Evolutionary conservation across 2,113 vertebrate species (phyloP), one percentile per base, ranked within the genome.

Genomic region (Danionella cerebrum): DNA sequence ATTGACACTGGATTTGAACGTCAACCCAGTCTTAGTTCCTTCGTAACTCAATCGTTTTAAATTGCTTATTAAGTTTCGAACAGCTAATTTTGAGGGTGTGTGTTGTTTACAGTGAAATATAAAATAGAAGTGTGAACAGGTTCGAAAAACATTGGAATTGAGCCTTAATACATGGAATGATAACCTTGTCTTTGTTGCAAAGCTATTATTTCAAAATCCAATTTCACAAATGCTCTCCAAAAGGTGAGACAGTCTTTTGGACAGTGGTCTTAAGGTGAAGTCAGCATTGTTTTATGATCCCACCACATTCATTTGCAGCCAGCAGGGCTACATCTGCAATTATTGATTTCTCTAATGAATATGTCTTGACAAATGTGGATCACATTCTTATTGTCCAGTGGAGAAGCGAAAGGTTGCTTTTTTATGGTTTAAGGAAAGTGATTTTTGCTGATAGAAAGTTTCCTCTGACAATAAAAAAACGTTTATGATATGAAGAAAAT

Each of bases 341-440:
- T 85, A 86, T 87, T 83, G 86, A 87, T 88, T 66, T 76, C 33
- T 41, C 70, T 86, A 82, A 85, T 85, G 81, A 87, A 84, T 68
- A 73, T 80, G 78, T 79, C 74, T 75, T 83, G 80, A 85, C 83
- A 84, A 86, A 87, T 76, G 74, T 80, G 79, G 72, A 78, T 39
- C 72, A 10, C 58, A 77, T 78, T 79, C n/a, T 78, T 63, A 82
- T 82, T 84, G 84, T 85, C 80, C 73, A 76, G 78, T 74, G 58
- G 55, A 71, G 66, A 66, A 72, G 69, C 83, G 83, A 85, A 80
- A 74, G 81, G 82, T 79, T 78, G 80, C 76, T 71, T 82, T 86
- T 81, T 75, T 80, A 83, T 71, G 73, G 76, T 82, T 83, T 76
- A 84, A 84, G 83, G 78, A 62, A 31, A 74, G 73, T 74, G 73